Percentiles rank a stretch among this genome's conserved stretches.
Evolutionary conservation across 2,113 vertebrate species (phyloP).

Genomic region (Pagrus major): DNA sequence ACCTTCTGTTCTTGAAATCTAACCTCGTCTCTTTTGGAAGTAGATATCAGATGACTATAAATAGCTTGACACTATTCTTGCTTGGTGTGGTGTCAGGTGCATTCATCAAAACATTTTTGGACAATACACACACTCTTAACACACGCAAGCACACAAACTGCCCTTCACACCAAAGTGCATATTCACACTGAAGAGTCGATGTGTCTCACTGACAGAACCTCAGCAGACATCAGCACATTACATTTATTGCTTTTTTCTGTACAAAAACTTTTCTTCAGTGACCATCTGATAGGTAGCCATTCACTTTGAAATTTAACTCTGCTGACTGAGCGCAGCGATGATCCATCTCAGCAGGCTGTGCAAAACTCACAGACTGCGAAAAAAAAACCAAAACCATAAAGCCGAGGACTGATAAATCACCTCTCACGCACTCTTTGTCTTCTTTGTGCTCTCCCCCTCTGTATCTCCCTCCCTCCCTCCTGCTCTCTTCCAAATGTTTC

Average conservation of each 20-base stretch:
- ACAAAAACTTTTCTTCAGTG: background rate
- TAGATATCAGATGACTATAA: conserved; percentile 38
- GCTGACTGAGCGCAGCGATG: conserved; percentile 57
- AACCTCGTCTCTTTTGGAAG: conserved; percentile 42
- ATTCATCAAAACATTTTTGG: conserved; percentile 27
- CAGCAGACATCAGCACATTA: conserved; percentile 20
- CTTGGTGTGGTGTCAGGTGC: conserved; percentile 45
- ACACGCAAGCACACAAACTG: background rate
- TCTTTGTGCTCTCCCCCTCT: conserved; percentile 17
- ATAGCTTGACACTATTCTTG: conserved; percentile 41
- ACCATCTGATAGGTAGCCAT: conserved; percentile 48
- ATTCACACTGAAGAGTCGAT: background rate
- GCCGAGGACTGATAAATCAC: conserved; percentile 73
- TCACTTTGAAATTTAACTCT: conserved; percentile 67
- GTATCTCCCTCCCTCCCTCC: conserved; percentile 28
- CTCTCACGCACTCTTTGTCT: conserved; percentile 59
- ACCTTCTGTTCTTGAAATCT: conserved; percentile 26
- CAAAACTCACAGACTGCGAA: conserved; percentile 66
- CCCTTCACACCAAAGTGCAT: too few relatives aligned
- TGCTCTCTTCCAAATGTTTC: conserved; percentile 61
- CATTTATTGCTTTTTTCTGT: background rate
- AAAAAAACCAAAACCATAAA: conserved; percentile 67
- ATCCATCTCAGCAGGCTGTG: conserved; percentile 65
- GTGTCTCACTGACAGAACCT: conserved; percentile 14
- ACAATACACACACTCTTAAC: conserved; percentile 22